Evolutionary conservation across 1,140 invertebrate genomes (phyloP), one percentile per base, ranked within the genome.

Genomic region (Cotesia glomerata): DNA sequence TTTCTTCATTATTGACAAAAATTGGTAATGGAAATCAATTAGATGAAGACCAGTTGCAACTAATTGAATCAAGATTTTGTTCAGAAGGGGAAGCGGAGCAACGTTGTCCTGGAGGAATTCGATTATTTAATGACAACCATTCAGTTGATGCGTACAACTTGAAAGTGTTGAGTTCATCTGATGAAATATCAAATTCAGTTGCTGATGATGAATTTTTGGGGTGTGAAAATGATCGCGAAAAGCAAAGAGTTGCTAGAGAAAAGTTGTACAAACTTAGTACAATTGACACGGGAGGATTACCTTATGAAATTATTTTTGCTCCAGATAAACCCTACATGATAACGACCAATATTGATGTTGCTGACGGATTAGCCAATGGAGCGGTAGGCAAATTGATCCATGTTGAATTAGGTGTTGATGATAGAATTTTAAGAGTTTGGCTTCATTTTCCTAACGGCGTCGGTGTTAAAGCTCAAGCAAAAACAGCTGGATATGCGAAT

Each of bases 141-240:
- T n/a, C n/a, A 14, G 77, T 77, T 39, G 58, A 49, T 32, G 39
- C 61, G 9, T 78, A 77, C 26, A 80, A 80, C 36, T 71, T 71
- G 34, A n/a, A 3, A 54, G 51, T 77, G 58, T 68, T 80, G 65
- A 74, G 72, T 65, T 81, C 16, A 76, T 79, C 14, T 2, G 34
- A 54, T 18, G 49, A 51, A 5, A 64, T 52, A 64, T 16, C 52
- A 5, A 35, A 32, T 34, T 71, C 69, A 66, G 2, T 52, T 18
- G 64, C 64, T 7, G 13, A 7, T 34, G 64, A 66, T 32, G 9
- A 9, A 8, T 52, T 51, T 5, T 11, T 52, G 34, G 64, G 69
- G 2, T 71, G 59, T 26, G 11, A 56, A 5, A 8, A 8, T 0
- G 35, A 36, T 2, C 0, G 1, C n/a, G 32, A 68, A 16, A 11